Evolutionary conservation across 2,113 vertebrate species (phyloP).

Genomic region (Acanthisitta chloris): DNA sequence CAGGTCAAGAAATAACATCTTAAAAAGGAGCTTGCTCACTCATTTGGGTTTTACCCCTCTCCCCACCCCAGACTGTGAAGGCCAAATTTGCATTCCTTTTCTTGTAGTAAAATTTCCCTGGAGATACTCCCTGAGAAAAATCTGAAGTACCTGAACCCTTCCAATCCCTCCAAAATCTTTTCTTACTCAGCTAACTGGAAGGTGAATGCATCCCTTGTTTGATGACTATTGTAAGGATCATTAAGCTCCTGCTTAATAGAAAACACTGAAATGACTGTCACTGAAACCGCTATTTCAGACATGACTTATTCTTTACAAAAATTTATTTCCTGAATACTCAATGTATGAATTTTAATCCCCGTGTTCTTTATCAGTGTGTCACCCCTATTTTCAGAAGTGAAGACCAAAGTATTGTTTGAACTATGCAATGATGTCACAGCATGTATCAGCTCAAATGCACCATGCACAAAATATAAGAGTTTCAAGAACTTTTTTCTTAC

Average conservation of each 20-base stretch:
- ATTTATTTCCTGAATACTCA: neutral
- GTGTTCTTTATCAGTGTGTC: rapidly evolving
- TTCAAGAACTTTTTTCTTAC: constrained; percentile 69
- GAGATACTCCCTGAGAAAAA: neutral
- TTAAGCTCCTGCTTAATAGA: neutral
- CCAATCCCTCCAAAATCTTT: neutral
- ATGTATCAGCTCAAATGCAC: neutral
- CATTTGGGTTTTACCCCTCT: neutral
- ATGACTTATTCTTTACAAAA: neutral
- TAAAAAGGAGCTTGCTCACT: neutral
- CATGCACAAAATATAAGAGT: neutral
- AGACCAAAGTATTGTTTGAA: neutral
- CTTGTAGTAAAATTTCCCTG: neutral
- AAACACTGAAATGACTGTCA: neutral
- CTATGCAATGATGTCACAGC: neutral
- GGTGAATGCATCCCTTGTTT: neutral
- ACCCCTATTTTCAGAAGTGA: neutral
- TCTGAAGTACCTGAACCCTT: neutral
- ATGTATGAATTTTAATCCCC: neutral
- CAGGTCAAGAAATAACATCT: neutral
- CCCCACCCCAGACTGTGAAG: neutral
- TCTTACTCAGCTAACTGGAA: neutral
- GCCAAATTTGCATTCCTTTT: neutral
- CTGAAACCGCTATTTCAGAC: neutral
- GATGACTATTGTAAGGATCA: neutral